These are phyloP conservation scores for Caenorhabditis sp. DNA, from an alignment of 2,888 invertebrate species.

Conservation along the genomic window DNA sequence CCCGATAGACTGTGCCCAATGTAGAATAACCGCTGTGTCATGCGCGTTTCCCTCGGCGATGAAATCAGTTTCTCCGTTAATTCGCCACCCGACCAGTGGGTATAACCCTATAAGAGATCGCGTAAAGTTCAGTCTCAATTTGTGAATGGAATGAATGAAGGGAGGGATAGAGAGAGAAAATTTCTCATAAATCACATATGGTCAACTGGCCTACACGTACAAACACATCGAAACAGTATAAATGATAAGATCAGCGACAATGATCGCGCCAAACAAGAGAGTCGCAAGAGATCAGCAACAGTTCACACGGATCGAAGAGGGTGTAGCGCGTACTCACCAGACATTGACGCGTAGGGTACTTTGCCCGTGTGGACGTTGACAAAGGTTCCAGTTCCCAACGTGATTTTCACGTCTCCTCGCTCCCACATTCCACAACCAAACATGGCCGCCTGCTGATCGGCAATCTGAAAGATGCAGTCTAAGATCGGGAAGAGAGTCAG, in stretches of 20 bases:
- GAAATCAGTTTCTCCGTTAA: conserved; percentile 85
- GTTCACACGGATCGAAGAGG: conserved; percentile 16
- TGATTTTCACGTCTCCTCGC: conserved; percentile 90
- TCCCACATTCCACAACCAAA: conserved; percentile 92
- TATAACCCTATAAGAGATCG: conserved; percentile 87
- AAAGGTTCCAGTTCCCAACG: conserved; percentile 94
- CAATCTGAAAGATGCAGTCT: conserved; percentile 84
- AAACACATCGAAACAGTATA: conserved; percentile 4
- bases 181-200: conserved; percentile 33
- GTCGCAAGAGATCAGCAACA: conserved; percentile 30
- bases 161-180: too few species aligned
- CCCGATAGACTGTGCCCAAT: conserved; percentile 87
- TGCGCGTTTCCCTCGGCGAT: conserved; percentile 92
- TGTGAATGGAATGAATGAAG: too few species aligned
- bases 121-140: conserved; percentile 43
- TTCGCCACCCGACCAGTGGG: conserved; percentile 93
- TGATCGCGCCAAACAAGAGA: conserved; percentile 1
- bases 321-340: conserved; percentile 85
- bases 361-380: conserved; percentile 90
- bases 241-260: conserved; percentile 23
- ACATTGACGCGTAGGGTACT: conserved; percentile 89
- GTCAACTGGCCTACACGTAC: conserved; percentile 8
- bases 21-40: conserved; percentile 92
- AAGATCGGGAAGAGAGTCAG: neutral
- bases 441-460: conserved; percentile 92